phyloP scores from a whole-genome alignment of 2,113 vertebrate genomes.

The Falcunculus frontatus region DNA sequence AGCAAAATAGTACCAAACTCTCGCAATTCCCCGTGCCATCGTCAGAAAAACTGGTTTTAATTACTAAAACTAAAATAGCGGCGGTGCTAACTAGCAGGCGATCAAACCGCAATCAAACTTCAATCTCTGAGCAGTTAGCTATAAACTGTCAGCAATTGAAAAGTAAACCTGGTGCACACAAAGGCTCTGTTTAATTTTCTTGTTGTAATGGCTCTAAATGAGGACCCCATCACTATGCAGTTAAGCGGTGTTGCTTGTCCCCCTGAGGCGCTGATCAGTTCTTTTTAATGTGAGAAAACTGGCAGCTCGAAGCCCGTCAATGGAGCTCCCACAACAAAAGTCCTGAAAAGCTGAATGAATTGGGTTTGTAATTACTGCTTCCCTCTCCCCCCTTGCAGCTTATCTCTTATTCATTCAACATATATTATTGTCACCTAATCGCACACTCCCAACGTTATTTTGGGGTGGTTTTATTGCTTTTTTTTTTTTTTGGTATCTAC shows the following conservation, averaged over 20 bases:
- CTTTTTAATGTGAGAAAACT: conserved; percentile 78
- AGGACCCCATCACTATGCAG: conserved; percentile 73
- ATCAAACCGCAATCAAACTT: conserved; percentile 70
- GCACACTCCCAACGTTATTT: conserved; percentile 59
- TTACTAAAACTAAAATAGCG: conserved; percentile 48
- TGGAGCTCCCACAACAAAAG: conserved; percentile 76
- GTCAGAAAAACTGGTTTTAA: conserved; percentile 36
- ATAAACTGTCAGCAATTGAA: conserved; percentile 72
- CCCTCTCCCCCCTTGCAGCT: conserved; percentile 62
- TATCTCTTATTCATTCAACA: conserved; percentile 79
- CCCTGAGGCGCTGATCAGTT: conserved; percentile 72
- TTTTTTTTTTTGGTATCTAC: conserved; percentile 10
- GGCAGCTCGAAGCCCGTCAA: conserved; percentile 72
- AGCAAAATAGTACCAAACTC: conserved; percentile 40
- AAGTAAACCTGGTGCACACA: conserved; percentile 72
- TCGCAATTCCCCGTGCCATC: conserved; percentile 9
- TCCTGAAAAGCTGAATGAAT: conserved; percentile 82
- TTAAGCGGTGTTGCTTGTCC: conserved; percentile 67
- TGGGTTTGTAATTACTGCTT: conserved; percentile 77
- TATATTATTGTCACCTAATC: conserved; percentile 76
- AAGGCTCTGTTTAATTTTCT: conserved; percentile 76
- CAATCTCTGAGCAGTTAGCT: conserved; percentile 70
- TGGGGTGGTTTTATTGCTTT: background rate
- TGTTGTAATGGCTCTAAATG: conserved; percentile 73
- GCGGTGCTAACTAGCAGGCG: conserved; percentile 54